These are phyloP conservation scores for Mareca strepera DNA, from an alignment of 2,797 vertebrate species.

Conservation along the genomic window DNA sequence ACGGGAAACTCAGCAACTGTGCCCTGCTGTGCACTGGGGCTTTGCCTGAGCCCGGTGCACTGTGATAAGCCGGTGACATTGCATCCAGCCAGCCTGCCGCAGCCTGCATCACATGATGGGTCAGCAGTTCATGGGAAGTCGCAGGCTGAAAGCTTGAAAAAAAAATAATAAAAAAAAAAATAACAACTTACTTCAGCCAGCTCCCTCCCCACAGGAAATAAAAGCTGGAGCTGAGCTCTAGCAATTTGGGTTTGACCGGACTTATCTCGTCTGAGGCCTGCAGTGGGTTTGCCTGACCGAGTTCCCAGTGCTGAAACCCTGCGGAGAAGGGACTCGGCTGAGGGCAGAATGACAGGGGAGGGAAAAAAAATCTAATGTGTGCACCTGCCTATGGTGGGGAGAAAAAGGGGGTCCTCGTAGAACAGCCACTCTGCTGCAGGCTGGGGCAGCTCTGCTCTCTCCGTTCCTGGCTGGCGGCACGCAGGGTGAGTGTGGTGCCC, in stretches of 20 bases:
- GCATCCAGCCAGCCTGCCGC: background rate
- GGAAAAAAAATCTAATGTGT: background rate
- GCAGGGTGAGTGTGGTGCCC: background rate
- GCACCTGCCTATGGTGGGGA: background rate
- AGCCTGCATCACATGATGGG: conserved; percentile 16
- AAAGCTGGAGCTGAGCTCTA: conserved; percentile 29
- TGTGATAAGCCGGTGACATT: fast-evolving
- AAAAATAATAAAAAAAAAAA: background rate
- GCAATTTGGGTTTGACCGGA: conserved; percentile 3
- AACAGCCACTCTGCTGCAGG: background rate
- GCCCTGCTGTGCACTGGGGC: fast-evolving
- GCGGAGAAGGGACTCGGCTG: background rate
- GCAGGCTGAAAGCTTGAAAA: background rate
- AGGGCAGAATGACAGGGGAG: background rate
- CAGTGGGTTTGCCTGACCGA: background rate
- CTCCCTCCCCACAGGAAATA: conserved; percentile 48
- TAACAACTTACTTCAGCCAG: background rate
- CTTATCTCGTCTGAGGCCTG: background rate
- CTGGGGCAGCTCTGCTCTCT: background rate
- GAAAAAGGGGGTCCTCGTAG: background rate
- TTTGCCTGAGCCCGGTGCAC: fast-evolving
- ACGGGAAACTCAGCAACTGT: background rate
- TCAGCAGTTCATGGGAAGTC: conserved; percentile 46
- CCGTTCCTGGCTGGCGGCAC: background rate
- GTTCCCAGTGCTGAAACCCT: background rate